Base-by-base conservation (phyloP, 2,888 invertebrate species). In the Drosophila monieri region DNA sequence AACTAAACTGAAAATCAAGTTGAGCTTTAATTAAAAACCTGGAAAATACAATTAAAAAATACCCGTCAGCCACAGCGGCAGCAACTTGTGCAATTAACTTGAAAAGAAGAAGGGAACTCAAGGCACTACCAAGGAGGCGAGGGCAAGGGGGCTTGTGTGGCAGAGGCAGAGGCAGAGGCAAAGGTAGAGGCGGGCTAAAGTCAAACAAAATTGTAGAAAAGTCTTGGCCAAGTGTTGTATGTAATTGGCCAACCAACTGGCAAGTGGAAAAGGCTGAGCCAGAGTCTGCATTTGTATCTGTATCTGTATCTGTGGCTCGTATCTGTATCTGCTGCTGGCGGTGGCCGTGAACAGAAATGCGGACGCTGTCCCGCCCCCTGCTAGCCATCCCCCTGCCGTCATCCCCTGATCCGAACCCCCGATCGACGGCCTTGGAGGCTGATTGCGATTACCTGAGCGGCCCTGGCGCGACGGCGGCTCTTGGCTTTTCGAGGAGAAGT, bases 1-100 rank as follows among this genome's bases (percentile, higher is more conserved):
- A 85, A 78, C 80, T 81, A 76, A 79, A 78, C 79, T 80, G 76
- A 84, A 81, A 85, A 85, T 85, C 87, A 80, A 85, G 87, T 85
- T 85, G 76, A 76, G 80, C 80, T 84, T 84, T 85, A 85, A 85
- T 85, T 85, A 85, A 85, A 85, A 86, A 84, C 78, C 85, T 85
- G 85, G 85, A 85, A 84, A 85, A 65, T 69, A 85, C 83, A 85
- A 81, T 81, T 85, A 85, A 81, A 56, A 69, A 67, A 15, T 59
- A 73, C 49, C 66, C 65, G 60, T 32, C 70, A 71, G 39, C 61
- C 60, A 48, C 69, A 71, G 47, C 66, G 71, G 52, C 73, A 77
- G 76, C 77, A 84, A 84, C 74, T 72, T 79, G 81, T 81, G 85
- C 78, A 86, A 85, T 85, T 85, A 85, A 79, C 80, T 54, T 43